phyloP scores from a whole-genome alignment of 2,888 invertebrate genomes.

The Empis stercorea region DNA sequence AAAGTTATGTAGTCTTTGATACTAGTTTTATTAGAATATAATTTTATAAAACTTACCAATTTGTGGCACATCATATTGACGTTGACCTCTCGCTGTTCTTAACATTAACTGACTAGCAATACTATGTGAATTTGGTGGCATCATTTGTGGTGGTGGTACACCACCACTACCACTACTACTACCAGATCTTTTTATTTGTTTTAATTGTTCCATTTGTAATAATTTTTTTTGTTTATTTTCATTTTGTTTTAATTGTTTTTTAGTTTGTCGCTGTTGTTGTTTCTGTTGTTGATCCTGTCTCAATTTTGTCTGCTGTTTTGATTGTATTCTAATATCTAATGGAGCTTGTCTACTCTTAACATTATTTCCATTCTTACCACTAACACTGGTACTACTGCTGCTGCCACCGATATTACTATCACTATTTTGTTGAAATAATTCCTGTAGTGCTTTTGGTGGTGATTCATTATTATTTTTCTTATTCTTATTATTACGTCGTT shows the following conservation, averaged over 20 bases:
- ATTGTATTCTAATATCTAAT: constrained; percentile 5
- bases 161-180: constrained; percentile 8
- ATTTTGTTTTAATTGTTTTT: constrained; percentile 13
- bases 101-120: constrained; percentile 67
- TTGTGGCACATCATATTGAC: constrained; percentile 75
- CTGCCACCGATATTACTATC: constrained; percentile 9
- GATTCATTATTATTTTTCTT: neutral
- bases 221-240: constrained; percentile 14
- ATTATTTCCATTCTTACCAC: constrained; percentile 1
- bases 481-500: neutral
- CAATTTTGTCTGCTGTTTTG: constrained; percentile 12
- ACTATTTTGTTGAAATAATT: constrained; percentile 23
- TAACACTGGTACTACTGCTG: constrained; percentile 5
- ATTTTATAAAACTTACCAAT: constrained; percentile 49
- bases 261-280: constrained; percentile 18
- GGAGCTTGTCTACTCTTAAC: neutral
- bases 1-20: too few species aligned
- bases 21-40: too few species aligned
- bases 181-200: constrained; percentile 25
- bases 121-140: constrained; percentile 38
- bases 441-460: constrained; percentile 23
- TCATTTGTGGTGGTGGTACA: constrained; percentile 15
- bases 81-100: constrained; percentile 58
- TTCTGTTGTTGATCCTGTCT: neutral
- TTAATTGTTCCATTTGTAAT: constrained; percentile 3